These are phyloP conservation scores for Paedocypris micromegethes DNA, from an alignment of 2,797 vertebrate genomes.

Conservation along the genomic window DNA sequence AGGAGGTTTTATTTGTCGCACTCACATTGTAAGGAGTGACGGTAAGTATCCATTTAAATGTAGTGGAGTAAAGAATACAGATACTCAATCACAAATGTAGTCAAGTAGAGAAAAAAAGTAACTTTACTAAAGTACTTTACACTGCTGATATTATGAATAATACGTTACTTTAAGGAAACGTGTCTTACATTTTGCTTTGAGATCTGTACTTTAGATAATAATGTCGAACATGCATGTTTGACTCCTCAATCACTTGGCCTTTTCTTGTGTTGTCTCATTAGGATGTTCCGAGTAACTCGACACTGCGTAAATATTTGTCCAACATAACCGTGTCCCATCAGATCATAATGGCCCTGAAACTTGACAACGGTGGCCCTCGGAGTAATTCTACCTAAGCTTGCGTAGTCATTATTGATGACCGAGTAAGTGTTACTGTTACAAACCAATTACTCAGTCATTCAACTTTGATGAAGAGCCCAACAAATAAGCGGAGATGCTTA, in stretches of 20 bases:
- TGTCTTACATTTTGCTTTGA: constrained; percentile 56
- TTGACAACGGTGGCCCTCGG: constrained; percentile 51
- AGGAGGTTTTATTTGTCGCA: no score
- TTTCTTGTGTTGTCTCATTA: constrained; percentile 65
- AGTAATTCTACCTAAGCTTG: constrained; percentile 65
- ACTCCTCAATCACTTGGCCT: constrained; percentile 69
- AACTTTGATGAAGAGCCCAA: constrained; percentile 72
- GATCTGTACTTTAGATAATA: constrained; percentile 64
- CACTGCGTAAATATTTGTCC: constrained; percentile 75
- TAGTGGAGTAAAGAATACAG: no score
- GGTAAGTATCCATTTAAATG: no score
- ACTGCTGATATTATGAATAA: no score
- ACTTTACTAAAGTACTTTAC: no score
- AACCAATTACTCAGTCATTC: constrained; percentile 80
- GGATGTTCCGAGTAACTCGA: constrained; percentile 67
- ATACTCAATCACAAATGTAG: no score
- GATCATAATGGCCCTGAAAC: constrained; percentile 60
- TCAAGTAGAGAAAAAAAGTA: no score
- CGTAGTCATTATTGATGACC: constrained; percentile 73
- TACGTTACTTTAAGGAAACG: no score
- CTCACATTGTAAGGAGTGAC: no score
- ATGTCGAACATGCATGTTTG: constrained; percentile 67
- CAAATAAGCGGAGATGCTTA: constrained; percentile 67
- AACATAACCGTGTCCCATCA: constrained; percentile 66
- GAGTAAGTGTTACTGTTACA: constrained; percentile 78